Conservation (phyloP, 1,140 invertebrate species). For the Dermatophagoides farinae region DNA sequence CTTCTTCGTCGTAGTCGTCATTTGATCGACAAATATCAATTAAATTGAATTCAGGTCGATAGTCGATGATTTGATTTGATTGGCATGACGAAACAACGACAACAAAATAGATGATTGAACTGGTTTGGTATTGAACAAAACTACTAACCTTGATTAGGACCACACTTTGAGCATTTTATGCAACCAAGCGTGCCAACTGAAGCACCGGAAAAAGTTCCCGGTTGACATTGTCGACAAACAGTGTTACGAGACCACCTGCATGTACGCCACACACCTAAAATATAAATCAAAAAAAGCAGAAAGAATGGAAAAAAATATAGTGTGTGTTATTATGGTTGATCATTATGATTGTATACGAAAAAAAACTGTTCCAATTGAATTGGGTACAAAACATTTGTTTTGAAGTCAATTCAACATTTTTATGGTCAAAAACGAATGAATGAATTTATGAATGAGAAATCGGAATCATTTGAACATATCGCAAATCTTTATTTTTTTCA, state of each 20-base stretch:
- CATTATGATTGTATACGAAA: no score
- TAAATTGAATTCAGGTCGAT: neutral
- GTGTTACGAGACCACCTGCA: slow-evolving; percentile 20
- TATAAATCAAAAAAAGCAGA: slow-evolving; percentile 1
- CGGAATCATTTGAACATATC: no score
- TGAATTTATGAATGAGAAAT: no score
- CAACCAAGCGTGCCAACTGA: slow-evolving; percentile 20
- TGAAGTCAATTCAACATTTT: no score
- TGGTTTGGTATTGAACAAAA: neutral
- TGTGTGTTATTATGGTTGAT: no score
- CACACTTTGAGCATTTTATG: slow-evolving; percentile 21
- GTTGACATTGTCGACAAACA: slow-evolving; percentile 21
- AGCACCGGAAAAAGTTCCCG: slow-evolving; percentile 22
- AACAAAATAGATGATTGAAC: neutral
- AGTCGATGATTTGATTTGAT: neutral
- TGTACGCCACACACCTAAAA: slow-evolving; percentile 17
- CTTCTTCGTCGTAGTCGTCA: neutral
- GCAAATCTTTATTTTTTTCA: no score
- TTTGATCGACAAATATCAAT: neutral
- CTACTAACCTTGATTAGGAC: slow-evolving; percentile 17
- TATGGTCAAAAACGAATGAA: no score
- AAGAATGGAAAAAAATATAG: neutral
- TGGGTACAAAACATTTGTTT: no score
- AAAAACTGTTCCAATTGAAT: no score
- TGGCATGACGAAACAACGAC: neutral